These are phyloP conservation scores for Muscicapa adusta DNA, from an alignment of 2,113 vertebrate genomes.

Conservation along the genomic window DNA sequence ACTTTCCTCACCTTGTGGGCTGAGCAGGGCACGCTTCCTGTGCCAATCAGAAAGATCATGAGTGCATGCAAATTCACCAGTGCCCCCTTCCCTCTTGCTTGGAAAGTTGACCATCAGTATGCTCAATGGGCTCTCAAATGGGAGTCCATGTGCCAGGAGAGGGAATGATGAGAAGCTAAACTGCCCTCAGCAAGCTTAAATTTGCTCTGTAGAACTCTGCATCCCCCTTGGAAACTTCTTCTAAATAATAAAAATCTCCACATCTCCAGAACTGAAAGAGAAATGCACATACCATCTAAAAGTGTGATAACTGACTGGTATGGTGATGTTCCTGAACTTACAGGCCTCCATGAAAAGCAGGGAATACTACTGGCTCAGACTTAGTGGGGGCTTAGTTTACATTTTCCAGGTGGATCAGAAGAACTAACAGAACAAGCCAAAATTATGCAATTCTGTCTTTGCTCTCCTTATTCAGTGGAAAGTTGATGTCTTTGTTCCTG, in stretches of 20 bases:
- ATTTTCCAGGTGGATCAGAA: not conserved
- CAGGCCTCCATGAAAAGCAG: not conserved
- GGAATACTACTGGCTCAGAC: not conserved
- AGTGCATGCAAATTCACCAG: not conserved
- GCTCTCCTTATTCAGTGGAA: not conserved
- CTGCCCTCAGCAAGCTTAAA: not conserved
- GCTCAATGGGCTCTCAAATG: not conserved
- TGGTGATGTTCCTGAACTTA: not conserved
- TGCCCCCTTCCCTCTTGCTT: not conserved
- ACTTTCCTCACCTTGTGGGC: not conserved
- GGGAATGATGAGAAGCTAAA: not conserved
- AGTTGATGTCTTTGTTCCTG: not conserved
- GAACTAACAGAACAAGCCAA: not conserved
- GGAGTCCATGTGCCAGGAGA: accelerated
- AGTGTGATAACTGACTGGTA: not conserved
- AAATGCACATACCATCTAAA: not conserved
- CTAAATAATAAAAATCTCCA: not conserved
- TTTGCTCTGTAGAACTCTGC: not conserved
- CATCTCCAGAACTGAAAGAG: not conserved
- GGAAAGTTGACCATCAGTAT: not conserved
- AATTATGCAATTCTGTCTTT: not conserved
- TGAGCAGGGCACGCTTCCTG: not conserved
- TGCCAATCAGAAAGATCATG: not conserved
- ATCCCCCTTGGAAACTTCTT: not conserved
- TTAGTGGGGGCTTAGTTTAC: not conserved